Evolutionary conservation across 92 coral and sea anemone genomes (phyloP).

Genomic region (Umimayanthus kanabou): DNA sequence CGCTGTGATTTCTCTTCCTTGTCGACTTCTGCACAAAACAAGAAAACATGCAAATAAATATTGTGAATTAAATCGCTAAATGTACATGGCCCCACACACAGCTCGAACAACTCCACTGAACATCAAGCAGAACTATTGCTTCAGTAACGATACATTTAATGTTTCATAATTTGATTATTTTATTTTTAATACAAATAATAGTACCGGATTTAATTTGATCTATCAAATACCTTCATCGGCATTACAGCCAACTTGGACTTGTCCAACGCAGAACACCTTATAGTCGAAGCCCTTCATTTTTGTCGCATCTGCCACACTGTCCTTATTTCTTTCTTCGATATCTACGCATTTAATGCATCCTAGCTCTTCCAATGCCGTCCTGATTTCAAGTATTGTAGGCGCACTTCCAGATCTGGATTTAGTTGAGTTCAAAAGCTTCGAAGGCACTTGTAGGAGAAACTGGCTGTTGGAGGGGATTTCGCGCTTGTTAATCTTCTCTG

Average conservation of each 20-base stretch:
- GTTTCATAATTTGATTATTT: too few relatives aligned
- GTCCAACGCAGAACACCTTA: background rate
- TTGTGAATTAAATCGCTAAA: background rate
- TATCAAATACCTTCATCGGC: background rate
- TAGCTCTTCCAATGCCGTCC: background rate
- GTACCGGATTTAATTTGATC: too few relatives aligned
- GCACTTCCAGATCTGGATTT: background rate
- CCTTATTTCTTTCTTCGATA: constrained; percentile 30
- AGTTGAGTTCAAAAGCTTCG: background rate
- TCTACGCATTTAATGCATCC: constrained; percentile 11
- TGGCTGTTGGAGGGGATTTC: background rate
- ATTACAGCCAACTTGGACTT: background rate
- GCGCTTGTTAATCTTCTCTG: background rate
- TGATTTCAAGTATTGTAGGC: background rate
- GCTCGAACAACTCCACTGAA: background rate
- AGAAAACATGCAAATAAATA: background rate
- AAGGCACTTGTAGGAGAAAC: background rate
- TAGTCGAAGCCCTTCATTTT: background rate
- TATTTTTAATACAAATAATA: too few relatives aligned
- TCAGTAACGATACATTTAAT: too few relatives aligned
- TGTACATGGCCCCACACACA: background rate
- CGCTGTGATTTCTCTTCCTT: background rate
- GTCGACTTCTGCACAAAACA: background rate
- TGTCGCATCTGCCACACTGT: background rate
- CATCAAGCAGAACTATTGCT: background rate